These are phyloP conservation scores for Eulemur coronatus DNA, from an alignment of 2,797 vertebrate genomes.

Conservation along the genomic window DNA sequence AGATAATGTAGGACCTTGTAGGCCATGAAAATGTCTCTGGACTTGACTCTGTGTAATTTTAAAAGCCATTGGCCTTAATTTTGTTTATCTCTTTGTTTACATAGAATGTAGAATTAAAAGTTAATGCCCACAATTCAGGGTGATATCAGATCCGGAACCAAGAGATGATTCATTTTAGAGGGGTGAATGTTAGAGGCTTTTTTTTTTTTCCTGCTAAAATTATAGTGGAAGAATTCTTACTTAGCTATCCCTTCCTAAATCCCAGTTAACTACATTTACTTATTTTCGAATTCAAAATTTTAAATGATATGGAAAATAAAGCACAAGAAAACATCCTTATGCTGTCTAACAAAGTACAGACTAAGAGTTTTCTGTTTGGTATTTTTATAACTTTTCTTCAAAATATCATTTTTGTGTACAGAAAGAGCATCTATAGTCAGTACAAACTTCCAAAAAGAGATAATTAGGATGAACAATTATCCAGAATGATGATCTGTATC, in stretches of 20 bases:
- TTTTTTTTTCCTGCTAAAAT: neutral
- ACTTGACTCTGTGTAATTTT: neutral
- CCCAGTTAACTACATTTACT: neutral
- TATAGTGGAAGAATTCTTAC: neutral
- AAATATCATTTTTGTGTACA: constrained; percentile 19
- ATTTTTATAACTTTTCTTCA: neutral
- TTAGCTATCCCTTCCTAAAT: neutral
- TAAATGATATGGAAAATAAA: neutral
- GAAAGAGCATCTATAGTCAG: neutral
- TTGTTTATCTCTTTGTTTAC: neutral
- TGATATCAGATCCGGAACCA: neutral
- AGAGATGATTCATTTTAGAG: neutral
- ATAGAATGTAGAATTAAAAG: neutral
- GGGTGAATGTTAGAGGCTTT: rapidly evolving
- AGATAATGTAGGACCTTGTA: neutral
- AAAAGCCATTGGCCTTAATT: neutral
- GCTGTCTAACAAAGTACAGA: neutral
- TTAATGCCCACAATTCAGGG: neutral
- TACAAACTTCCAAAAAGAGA: neutral
- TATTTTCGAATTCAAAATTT: neutral
- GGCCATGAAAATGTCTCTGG: neutral
- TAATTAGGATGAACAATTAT: neutral
- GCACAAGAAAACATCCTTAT: neutral
- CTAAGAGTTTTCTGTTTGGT: neutral
- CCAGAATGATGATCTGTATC: neutral